Evolutionary conservation across 2,797 vertebrate genomes (phyloP).

Genomic region (Scyliorhinus canicula): DNA sequence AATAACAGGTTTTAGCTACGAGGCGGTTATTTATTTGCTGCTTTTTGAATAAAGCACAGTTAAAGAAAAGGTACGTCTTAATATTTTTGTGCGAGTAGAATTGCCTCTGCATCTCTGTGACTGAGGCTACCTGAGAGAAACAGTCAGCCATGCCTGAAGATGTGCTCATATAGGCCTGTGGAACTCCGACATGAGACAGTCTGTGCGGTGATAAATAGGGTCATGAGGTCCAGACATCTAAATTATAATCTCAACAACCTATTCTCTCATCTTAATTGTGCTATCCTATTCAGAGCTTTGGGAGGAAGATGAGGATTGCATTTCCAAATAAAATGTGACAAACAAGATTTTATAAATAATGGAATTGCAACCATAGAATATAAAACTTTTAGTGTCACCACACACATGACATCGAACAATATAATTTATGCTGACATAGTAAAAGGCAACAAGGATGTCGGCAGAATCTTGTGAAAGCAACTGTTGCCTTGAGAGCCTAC

Average conservation of each 20-base stretch:
- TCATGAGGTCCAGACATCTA: background rate
- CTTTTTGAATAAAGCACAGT: background rate
- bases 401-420: background rate
- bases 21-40: background rate
- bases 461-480: background rate
- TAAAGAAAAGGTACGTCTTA: no score
- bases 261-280: background rate
- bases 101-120: background rate
- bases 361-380: background rate
- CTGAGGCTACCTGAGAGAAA: no score
- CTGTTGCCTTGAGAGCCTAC: background rate
- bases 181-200: background rate
- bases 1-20: background rate
- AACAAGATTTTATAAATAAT: background rate
- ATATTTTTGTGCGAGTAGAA: background rate
- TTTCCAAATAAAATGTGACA: slow-evolving; percentile 2
- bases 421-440: background rate
- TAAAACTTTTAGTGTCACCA: background rate
- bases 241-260: background rate
- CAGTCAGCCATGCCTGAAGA: background rate
- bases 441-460: background rate
- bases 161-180: background rate
- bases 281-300: background rate
- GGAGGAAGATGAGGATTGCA: background rate
- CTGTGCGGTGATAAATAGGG: no score